Percentiles rank a stretch among this genome's conserved stretches.
Evolutionary conservation across 2,888 invertebrate species (phyloP).

Genomic region (Petrolisthes cinctipes): DNA sequence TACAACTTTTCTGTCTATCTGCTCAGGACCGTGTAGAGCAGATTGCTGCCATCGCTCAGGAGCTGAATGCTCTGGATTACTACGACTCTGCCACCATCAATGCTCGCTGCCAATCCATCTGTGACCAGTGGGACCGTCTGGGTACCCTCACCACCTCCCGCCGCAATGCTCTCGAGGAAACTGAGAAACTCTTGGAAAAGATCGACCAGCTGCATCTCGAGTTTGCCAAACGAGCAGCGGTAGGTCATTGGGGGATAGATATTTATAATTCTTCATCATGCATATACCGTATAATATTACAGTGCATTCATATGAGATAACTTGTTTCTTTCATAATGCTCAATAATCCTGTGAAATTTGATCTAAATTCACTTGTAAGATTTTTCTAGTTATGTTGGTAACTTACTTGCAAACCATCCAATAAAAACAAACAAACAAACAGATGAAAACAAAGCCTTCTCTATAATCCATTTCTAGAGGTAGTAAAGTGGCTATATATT

Average conservation of each 20-base stretch:
- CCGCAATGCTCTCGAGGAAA: slow-evolving; percentile 91
- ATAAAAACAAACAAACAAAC: too few species aligned
- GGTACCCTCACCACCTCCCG: slow-evolving; percentile 95
- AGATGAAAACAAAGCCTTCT: too few species aligned
- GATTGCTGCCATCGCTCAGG: slow-evolving; percentile 99
- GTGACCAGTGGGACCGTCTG: slow-evolving; percentile 98
- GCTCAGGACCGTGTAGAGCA: slow-evolving; percentile 96
- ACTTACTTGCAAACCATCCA: too few species aligned
- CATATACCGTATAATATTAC: too few species aligned
- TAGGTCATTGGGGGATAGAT: slow-evolving; percentile 67
- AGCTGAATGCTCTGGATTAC: slow-evolving; percentile 96
- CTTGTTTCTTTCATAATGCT: too few species aligned
- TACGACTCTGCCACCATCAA: slow-evolving; percentile 97
- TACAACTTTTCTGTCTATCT: slow-evolving; percentile 67
- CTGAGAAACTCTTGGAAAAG: slow-evolving; percentile 93
- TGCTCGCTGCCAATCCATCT: slow-evolving; percentile 96
- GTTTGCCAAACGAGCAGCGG: slow-evolving; percentile 98
- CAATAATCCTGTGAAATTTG: too few species aligned
- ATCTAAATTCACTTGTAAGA: too few species aligned
- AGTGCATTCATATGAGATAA: too few species aligned
- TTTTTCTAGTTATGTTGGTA: too few species aligned
- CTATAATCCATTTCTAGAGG: too few species aligned
- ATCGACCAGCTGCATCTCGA: slow-evolving; percentile 97
- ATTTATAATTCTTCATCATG: too few species aligned
- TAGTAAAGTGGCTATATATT: too few species aligned